Conservation (phyloP, 2,888 invertebrate genomes). For the Melanchra persicariae region DNA sequence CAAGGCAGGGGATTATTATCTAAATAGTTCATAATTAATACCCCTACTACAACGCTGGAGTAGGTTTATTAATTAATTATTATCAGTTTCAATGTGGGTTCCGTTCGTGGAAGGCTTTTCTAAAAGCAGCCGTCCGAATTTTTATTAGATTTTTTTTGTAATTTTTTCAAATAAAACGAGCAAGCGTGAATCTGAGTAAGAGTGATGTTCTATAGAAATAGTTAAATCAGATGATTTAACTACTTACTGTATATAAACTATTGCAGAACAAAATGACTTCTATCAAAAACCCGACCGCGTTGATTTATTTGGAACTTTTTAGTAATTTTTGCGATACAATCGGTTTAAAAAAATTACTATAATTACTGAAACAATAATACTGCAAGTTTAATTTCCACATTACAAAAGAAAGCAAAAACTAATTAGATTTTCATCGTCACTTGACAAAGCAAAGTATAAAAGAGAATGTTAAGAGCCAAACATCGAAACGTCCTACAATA, state of each 20-base stretch:
- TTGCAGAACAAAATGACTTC: no score
- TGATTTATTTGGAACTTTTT: no score
- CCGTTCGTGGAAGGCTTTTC: background rate
- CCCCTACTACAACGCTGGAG: background rate
- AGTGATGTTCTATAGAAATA: no score
- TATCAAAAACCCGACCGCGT: no score
- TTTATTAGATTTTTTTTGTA: background rate
- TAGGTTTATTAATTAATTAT: slow-evolving; percentile 27
- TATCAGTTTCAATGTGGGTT: slow-evolving; percentile 7
- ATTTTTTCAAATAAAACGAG: no score
- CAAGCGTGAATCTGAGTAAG: no score
- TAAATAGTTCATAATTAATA: slow-evolving; percentile 54
- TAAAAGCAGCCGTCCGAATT: no score
- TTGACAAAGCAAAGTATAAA: slow-evolving; percentile 38
- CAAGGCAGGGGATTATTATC: slow-evolving; percentile 40
- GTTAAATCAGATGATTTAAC: no score
- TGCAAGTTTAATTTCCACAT: background rate
- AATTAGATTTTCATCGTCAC: slow-evolving; percentile 22
- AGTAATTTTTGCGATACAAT: no score
- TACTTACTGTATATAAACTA: no score
- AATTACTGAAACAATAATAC: background rate
- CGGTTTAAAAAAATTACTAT: no score
- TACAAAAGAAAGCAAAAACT: slow-evolving; percentile 21
- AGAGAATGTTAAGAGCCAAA: slow-evolving; percentile 5
- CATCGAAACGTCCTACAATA: slow-evolving; percentile 6